These are phyloP conservation scores for Nothobranchius kuhntae DNA, from an alignment of 2,113 vertebrate species.

Conservation along the genomic window DNA sequence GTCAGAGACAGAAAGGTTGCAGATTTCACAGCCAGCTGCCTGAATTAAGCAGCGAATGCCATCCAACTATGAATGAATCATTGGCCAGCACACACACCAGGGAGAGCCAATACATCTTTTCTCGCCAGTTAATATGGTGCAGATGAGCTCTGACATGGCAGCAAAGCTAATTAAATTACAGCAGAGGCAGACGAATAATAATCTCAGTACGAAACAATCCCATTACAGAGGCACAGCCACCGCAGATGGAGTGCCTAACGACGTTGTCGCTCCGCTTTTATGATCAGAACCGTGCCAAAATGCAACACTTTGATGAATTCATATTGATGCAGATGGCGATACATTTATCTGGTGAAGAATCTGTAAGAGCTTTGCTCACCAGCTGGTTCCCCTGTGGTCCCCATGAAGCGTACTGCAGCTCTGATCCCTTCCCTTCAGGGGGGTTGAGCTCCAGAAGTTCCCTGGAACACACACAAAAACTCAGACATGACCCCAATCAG, in stretches of 20 bases:
- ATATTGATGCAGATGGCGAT: not conserved
- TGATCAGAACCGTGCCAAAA: constrained; percentile 16
- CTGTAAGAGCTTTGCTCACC: constrained; percentile 61
- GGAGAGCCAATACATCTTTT: constrained; percentile 53
- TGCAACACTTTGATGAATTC: not conserved
- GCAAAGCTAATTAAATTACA: constrained; percentile 46
- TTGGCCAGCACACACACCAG: constrained; percentile 18
- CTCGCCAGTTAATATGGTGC: constrained; percentile 51
- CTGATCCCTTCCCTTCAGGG: constrained; percentile 56
- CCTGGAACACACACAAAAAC: constrained; percentile 73
- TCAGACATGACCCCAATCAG: constrained; percentile 33
- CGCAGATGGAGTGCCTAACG: constrained; percentile 17
- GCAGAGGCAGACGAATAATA: constrained; percentile 44
- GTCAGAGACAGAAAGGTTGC: constrained; percentile 46
- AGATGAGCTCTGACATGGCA: constrained; percentile 51
- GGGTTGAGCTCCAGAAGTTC: constrained; percentile 73
- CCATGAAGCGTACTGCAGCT: constrained; percentile 80
- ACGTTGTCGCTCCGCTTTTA: not conserved
- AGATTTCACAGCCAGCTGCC: constrained; percentile 36
- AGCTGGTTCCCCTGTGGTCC: constrained; percentile 82
- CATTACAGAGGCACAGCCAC: constrained; percentile 17
- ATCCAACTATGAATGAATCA: constrained; percentile 56
- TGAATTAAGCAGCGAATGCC: constrained; percentile 19
- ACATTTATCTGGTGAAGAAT: constrained; percentile 8
- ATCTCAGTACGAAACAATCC: constrained; percentile 31